Base-by-base conservation (phyloP, 2,113 vertebrate species). In the Pyxicephalus adspersus region DNA sequence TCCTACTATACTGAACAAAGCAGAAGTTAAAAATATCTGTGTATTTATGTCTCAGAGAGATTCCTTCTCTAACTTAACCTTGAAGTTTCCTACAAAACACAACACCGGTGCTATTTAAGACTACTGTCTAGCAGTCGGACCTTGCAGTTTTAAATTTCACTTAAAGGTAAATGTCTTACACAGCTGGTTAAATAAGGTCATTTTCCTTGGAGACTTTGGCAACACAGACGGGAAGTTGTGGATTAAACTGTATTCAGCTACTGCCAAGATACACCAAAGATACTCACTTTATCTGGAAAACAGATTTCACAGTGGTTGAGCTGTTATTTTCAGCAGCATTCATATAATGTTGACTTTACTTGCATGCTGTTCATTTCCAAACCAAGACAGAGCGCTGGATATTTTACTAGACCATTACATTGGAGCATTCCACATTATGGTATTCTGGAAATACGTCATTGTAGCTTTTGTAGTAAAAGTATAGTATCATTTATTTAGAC, bases 271-370 rank as follows among this genome's bases (percentile, higher is more conserved):
- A 80, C 67, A 66, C 79, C 82, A 45, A 65, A 76, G 38, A 68
- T 80, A 81, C 84, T 77, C 81, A 73, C 74, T 71, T 83, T 84
- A 76, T 85, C 76, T 84, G 83, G 70, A 74, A 68, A 87, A 83
- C 57, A 75, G 71, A 80, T 85, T 84, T 83, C 77, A 28, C 71
- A 66, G 54, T 50, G 65, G 54, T 83, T 83, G 77, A 45, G 81
- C 58, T 77, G 76, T 71, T 75, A 76, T 73, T 81, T 81, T 84
- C 73, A 77, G 63, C 66, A 66, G 65, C 34, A 60, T 65, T 77
- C 66, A 77, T n/a, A 38, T 82, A 81, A 77, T 65, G 65, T 65
- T 76, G 50, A 76, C 73, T 52, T 76, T 64, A 54, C 61, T 77
- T 57, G 61, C 45, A 54, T 38, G 18, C 18, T 64, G 23, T 77